A percentile compares a stretch with the other conserved stretches of the same genome.
phyloP scores from a whole-genome alignment of 2,888 invertebrate species.

The Petrophora chlorosata region DNA sequence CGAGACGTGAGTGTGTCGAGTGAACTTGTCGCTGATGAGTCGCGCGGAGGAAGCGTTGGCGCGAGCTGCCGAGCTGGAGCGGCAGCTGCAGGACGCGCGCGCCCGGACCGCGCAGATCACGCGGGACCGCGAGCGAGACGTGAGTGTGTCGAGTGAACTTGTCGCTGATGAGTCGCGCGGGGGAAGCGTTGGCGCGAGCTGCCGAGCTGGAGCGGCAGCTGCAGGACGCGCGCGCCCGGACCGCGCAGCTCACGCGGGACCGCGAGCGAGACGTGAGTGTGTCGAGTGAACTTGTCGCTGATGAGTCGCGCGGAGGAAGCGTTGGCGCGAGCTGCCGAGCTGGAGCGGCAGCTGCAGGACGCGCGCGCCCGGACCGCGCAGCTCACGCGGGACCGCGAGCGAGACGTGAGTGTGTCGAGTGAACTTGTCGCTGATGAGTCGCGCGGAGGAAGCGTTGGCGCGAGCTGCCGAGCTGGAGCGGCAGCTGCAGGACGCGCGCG shows the following conservation, averaged over 20 bases:
- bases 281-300: conserved; percentile 88
- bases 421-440: conserved; percentile 87
- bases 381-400: conserved; percentile 85
- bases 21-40: conserved; percentile 87
- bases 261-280: conserved; percentile 86
- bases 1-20: too few relatives aligned
- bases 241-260: conserved; percentile 86
- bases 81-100: conserved; percentile 87
- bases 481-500: conserved; percentile 86
- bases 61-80: conserved; percentile 87
- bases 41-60: conserved; percentile 87
- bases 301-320: conserved; percentile 88
- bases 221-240: conserved; percentile 85
- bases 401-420: too few relatives aligned
- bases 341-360: conserved; percentile 87
- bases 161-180: conserved; percentile 87
- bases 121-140: conserved; percentile 85
- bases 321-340: conserved; percentile 86
- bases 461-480: conserved; percentile 87
- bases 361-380: conserved; percentile 86
- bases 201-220: conserved; percentile 88
- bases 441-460: conserved; percentile 87
- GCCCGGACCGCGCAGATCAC: conserved; percentile 86
- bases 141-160: too few relatives aligned
- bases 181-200: conserved; percentile 86